Evolutionary conservation across 2,888 invertebrate species (phyloP), one percentile per base, ranked within the genome.

Genomic region (Agrochola lychnidis): DNA sequence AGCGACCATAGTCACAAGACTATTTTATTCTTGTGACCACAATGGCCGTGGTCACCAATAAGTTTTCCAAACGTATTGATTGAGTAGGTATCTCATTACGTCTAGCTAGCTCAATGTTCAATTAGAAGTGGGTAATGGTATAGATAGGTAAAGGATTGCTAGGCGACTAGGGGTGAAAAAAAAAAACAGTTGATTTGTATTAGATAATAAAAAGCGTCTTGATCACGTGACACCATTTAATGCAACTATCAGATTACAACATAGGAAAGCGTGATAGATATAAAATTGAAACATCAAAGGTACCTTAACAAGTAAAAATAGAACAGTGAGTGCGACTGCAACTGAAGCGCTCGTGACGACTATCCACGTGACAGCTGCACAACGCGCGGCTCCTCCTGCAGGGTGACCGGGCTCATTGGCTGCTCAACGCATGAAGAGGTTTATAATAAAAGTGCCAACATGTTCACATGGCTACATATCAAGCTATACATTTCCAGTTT

Each of bases 221-320:
- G 79, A 73, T 89, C 90, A 91, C 89, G 76, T 83, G 85, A 92
- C 87, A 90, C 87, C 89, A 89, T 92, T 91, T 89, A 90, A 82
- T 90, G 84, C 64, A 82, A 82, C 82, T 84, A 87, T 77, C 74
- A 88, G 76, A 82, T 78, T 81, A 83, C 63, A 69, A 82, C 63
- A 19, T 69, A 83, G 70, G 78, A 70, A 85, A 84, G 81, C 73
- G 69, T 77, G 62, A 83, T 72, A 81, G 68, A 82, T 80, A 64
- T 68, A 62, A 84, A 76, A 70, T 74, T n/a, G 70, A 78, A 86
- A 79, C 51, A 57, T 73, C 74, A 40, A 70, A 63, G 59, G 59
- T 76, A 82, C 40, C 59, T 56, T 77, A 76, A 73, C 45, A 59
- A 75, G 25, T 67, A 53, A 56, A 70, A 63, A 63, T 51, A 63